phyloP scores from a whole-genome alignment of 64 coral and sea anemone genomes.

The Dendronephthya gigantea region DNA sequence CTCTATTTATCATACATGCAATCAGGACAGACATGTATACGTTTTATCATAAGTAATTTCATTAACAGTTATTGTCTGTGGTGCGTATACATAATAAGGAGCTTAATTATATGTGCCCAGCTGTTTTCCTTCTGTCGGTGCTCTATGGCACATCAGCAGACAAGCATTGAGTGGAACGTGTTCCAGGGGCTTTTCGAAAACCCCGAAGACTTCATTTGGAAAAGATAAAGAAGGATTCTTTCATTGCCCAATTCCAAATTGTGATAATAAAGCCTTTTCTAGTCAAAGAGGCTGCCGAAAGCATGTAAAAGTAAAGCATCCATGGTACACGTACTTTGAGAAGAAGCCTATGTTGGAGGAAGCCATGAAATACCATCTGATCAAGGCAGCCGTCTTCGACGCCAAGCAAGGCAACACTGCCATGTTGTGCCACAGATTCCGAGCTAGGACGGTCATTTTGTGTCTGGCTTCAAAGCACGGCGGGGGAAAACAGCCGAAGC shows the following conservation, averaged over 20 bases:
- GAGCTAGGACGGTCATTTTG: constrained; percentile 17
- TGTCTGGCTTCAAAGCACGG: constrained; percentile 28
- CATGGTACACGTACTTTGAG: constrained; percentile 38
- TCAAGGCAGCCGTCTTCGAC: neutral
- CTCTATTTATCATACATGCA: no score
- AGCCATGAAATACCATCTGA: neutral
- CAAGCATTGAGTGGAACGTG: no score
- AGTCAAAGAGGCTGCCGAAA: constrained; percentile 41
- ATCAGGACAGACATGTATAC: no score
- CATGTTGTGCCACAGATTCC: neutral
- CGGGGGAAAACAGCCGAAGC: constrained; percentile 18
- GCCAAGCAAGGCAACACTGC: neutral
- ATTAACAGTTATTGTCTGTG: no score
- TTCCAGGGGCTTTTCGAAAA: constrained; percentile 14
- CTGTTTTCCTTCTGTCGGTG: no score
- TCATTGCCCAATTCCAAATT: neutral
- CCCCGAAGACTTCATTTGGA: constrained; percentile 31
- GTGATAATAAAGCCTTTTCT: constrained; percentile 19
- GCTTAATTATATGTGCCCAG: no score
- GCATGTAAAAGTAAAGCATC: constrained; percentile 28
- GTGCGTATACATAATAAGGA: no score
- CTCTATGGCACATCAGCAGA: no score
- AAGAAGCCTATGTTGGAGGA: neutral
- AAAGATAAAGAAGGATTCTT: neutral
- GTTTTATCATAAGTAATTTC: no score